Conservation (phyloP, 2,113 vertebrate genomes). For the Datnioides undecimradiatus region DNA sequence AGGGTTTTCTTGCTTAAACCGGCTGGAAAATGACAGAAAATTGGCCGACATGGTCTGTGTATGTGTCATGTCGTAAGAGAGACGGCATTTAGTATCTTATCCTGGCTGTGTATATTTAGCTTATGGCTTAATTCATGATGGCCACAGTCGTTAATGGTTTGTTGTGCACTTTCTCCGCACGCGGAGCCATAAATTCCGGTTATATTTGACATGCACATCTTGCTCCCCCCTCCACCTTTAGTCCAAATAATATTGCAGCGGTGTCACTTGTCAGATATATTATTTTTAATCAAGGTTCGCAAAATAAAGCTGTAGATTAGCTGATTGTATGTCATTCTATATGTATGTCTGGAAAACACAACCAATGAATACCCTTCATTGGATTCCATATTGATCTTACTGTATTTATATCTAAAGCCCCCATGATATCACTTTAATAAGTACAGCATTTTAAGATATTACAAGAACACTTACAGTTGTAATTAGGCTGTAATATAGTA, state of each 20-base stretch:
- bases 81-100: not conserved
- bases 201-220: conserved; percentile 15
- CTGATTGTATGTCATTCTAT: no score
- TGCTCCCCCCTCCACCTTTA: not conserved
- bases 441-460: not conserved
- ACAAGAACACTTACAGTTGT: not conserved
- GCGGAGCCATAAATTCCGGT: not conserved
- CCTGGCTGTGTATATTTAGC: conserved; percentile 25
- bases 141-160: conserved; percentile 10
- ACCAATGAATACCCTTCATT: not conserved
- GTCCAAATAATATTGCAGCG: not conserved
- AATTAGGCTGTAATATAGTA: not conserved
- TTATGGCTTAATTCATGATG: conserved; percentile 38
- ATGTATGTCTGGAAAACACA: not conserved
- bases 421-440: not conserved
- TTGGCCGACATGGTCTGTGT: not conserved
- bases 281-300: not conserved
- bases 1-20: not conserved
- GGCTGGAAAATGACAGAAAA: not conserved
- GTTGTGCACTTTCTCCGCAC: conserved; percentile 7
- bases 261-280: not conserved
- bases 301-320: no score
- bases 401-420: not conserved
- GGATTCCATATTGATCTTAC: not conserved
- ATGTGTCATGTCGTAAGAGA: not conserved